These are phyloP conservation scores for Teleopsis dalmanni DNA, from an alignment of 1,140 invertebrate species.

Conservation along the genomic window DNA sequence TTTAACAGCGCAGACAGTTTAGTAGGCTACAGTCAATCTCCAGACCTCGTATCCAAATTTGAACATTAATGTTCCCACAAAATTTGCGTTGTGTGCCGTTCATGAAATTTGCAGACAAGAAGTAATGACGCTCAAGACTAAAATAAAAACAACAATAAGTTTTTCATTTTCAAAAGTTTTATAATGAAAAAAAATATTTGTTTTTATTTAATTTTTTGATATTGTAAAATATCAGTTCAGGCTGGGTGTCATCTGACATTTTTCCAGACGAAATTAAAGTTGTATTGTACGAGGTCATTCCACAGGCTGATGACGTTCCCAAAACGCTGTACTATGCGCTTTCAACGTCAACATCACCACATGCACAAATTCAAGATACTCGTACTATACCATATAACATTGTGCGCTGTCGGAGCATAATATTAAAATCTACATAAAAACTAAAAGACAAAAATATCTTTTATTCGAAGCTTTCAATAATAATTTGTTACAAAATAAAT, in stretches of 20 bases:
- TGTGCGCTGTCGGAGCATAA: slow-evolving; percentile 25
- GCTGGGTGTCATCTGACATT: slow-evolving; percentile 48
- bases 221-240: slow-evolving; percentile 53
- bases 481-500: no score
- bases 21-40: slow-evolving; percentile 6
- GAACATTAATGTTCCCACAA: slow-evolving; percentile 52
- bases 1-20: slow-evolving; percentile 45
- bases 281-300: slow-evolving; percentile 25
- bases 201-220: background rate
- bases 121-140: slow-evolving; percentile 43
- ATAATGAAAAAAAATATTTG: background rate
- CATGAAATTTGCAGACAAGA: slow-evolving; percentile 56
- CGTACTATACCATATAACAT: no score
- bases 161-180: background rate
- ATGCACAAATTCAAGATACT: no score
- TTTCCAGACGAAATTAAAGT: slow-evolving; percentile 16
- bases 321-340: slow-evolving; percentile 53
- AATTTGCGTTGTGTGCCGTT: slow-evolving; percentile 52
- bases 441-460: no score
- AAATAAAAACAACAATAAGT: slow-evolving; percentile 32
- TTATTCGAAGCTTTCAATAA: no score
- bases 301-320: slow-evolving; percentile 47
- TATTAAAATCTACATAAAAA: slow-evolving; percentile 13
- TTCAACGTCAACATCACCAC: slow-evolving; percentile 52
- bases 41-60: slow-evolving; percentile 11